These are phyloP conservation scores for Percopsis omiscomaycus DNA, from an alignment of 2,797 vertebrate species.

Conservation along the genomic window DNA sequence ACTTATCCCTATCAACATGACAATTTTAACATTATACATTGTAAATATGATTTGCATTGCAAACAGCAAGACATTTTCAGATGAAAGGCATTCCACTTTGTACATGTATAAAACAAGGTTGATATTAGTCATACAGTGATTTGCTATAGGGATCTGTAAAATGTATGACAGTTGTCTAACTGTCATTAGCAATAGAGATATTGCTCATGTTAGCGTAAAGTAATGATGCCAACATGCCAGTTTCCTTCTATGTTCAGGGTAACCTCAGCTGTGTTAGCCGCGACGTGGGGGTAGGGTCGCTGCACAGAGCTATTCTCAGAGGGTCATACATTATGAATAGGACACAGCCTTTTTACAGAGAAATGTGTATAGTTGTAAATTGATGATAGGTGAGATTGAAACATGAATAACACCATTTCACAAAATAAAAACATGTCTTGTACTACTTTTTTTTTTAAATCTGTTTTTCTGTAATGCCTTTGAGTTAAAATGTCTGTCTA, in stretches of 20 bases:
- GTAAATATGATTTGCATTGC: no score
- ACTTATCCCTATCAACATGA: no score
- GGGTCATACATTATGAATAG: slow-evolving; percentile 77
- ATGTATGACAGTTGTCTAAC: no score
- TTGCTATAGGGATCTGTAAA: no score
- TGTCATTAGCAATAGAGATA: no score
- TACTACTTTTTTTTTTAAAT: slow-evolving; percentile 4
- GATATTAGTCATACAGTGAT: no score
- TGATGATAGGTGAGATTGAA: slow-evolving; percentile 24
- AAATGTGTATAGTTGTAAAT: slow-evolving; percentile 37
- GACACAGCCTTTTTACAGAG: slow-evolving; percentile 55
- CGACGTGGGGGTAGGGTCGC: slow-evolving; percentile 8
- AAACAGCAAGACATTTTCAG: no score
- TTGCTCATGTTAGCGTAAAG: no score
- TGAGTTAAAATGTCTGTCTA: not conserved
- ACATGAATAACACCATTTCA: slow-evolving; percentile 26
- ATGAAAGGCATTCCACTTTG: no score
- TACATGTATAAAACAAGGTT: no score
- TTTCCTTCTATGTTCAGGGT: slow-evolving; percentile 32
- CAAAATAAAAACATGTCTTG: not conserved
- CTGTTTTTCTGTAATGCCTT: not conserved
- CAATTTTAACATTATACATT: no score
- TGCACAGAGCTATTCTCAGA: slow-evolving; percentile 69
- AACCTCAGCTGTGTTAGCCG: slow-evolving; percentile 39
- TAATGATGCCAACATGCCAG: no score